phyloP scores from a whole-genome alignment of 2,797 vertebrate genomes.

The Nasua narica region DNA sequence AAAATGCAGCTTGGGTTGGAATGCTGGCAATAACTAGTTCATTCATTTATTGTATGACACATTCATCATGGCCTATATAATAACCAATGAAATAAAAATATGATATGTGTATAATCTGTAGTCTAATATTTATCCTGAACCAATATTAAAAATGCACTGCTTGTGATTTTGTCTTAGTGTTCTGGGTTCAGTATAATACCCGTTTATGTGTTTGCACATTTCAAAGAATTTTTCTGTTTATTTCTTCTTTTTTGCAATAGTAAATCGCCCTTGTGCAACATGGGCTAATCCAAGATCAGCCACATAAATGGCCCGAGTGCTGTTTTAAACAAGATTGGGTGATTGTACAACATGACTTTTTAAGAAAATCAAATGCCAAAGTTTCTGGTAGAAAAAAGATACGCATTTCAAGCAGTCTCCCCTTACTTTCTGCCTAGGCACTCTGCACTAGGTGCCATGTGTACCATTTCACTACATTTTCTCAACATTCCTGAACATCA shows the following conservation, averaged over 20 bases:
- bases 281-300: background rate
- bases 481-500: background rate
- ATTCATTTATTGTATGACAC: constrained; percentile 43
- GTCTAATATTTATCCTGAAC: constrained; percentile 23
- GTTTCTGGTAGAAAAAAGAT: background rate
- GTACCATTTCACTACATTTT: background rate
- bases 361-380: constrained; percentile 26
- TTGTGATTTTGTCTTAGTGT: background rate
- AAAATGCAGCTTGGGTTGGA: constrained; percentile 36
- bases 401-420: background rate
- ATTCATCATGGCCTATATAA: constrained; percentile 41
- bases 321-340: constrained; percentile 10
- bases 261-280: constrained; percentile 1
- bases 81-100: constrained; percentile 49
- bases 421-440: background rate
- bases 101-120: background rate
- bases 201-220: background rate
- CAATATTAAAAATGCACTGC: background rate
- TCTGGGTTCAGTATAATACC: background rate
- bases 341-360: background rate
- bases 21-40: constrained; percentile 25
- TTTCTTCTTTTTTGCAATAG: background rate
- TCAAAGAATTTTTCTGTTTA: background rate
- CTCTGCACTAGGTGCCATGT: background rate
- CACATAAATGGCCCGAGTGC: background rate